phyloP scores from a whole-genome alignment of 2,888 invertebrate species.

The Leptinotarsa peninsularis region DNA sequence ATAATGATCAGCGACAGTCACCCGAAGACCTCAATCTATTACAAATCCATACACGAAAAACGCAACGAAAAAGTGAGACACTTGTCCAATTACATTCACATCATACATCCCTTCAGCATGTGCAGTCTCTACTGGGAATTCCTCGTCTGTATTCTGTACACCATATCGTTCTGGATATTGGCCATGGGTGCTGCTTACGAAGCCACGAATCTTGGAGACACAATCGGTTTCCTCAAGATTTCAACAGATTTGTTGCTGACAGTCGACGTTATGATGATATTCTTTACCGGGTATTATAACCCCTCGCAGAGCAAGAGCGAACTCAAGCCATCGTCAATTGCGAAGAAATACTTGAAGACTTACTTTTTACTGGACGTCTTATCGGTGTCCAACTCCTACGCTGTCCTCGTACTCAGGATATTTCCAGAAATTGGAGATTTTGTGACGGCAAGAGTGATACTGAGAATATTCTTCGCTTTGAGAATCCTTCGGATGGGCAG shows the following conservation, averaged over 20 bases:
- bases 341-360: slow-evolving; percentile 34
- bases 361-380: slow-evolving; percentile 32
- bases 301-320: slow-evolving; percentile 35
- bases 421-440: neutral
- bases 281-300: slow-evolving; percentile 47
- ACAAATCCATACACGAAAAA: slow-evolving; percentile 43
- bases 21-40: slow-evolving; percentile 36
- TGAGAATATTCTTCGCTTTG: neutral
- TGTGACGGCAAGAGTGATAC: neutral
- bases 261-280: slow-evolving; percentile 40
- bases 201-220: neutral
- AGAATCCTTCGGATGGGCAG: slow-evolving; percentile 27
- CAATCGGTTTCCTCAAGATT: neutral
- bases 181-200: slow-evolving; percentile 29
- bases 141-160: slow-evolving; percentile 42
- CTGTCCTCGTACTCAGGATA: neutral
- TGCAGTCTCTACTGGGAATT: slow-evolving; percentile 33
- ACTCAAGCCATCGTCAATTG: slow-evolving; percentile 30
- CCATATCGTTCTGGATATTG: slow-evolving; percentile 32
- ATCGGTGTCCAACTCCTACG: neutral
- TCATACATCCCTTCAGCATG: slow-evolving; percentile 51
- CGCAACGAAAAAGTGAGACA: slow-evolving; percentile 45
- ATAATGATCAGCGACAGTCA: slow-evolving; percentile 36
- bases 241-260: slow-evolving; percentile 32
- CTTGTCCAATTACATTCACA: slow-evolving; percentile 42